Percentiles rank a stretch among this genome's conserved stretches.
phyloP scores from a whole-genome alignment of 92 coral and sea anemone species.

The Desmophyllum pertusum region DNA sequence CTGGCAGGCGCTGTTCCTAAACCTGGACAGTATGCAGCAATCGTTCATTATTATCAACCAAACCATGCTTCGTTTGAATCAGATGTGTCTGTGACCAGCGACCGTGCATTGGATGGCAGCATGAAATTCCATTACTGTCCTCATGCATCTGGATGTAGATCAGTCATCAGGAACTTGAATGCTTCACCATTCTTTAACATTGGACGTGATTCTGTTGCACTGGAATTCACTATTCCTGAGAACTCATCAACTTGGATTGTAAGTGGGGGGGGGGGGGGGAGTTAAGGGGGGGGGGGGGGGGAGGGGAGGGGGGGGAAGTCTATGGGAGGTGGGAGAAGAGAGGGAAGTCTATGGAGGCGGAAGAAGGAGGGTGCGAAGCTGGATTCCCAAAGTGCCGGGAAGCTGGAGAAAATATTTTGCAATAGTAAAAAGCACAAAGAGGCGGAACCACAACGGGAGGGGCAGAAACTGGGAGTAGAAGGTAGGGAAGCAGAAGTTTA shows the following conservation, averaged over 20 bases:
- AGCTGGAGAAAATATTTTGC: too few species aligned
- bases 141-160: constrained; percentile 89
- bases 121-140: constrained; percentile 91
- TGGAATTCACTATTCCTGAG: constrained; percentile 73
- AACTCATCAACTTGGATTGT: constrained; percentile 90
- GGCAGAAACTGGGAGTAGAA: too few species aligned
- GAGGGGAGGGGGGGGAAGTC: too few species aligned
- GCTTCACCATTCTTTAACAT: constrained; percentile 67
- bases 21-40: constrained; percentile 81
- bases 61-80: constrained; percentile 77
- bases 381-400: too few species aligned
- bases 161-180: constrained; percentile 64
- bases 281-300: too few species aligned
- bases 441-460: too few species aligned
- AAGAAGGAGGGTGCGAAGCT: too few species aligned
- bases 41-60: constrained; percentile 95
- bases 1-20: constrained; percentile 48
- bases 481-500: too few species aligned
- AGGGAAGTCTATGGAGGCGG: too few species aligned
- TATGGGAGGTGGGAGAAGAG: too few species aligned
- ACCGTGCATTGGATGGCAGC: constrained; percentile 62
- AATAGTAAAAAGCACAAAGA: too few species aligned
- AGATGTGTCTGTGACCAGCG: constrained; percentile 78
- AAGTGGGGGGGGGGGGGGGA: too few species aligned
- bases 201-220: constrained; percentile 65